Conservation (phyloP, 2,888 invertebrate species). For the Alitta virens region DNA sequence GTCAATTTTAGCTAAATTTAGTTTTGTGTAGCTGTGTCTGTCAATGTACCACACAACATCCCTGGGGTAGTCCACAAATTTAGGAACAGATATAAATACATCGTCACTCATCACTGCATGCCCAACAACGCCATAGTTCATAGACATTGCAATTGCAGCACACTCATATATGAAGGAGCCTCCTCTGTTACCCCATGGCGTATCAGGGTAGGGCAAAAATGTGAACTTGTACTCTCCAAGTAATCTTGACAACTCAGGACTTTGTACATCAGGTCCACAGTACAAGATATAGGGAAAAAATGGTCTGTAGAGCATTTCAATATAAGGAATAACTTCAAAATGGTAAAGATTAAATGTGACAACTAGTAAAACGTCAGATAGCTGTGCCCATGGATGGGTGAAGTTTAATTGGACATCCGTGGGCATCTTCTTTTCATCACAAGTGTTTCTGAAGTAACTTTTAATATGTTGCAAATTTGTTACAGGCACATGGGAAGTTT, state of each 20-base stretch:
- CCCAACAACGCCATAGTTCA: constrained; percentile 22
- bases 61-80: constrained; percentile 2
- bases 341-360: constrained; percentile 26
- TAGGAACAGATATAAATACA: constrained; percentile 15
- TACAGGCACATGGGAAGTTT: too few species aligned
- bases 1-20: too few species aligned
- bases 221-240: background rate
- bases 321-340: constrained; percentile 27
- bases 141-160: constrained; percentile 15
- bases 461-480: too few species aligned
- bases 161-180: constrained; percentile 30
- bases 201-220: constrained; percentile 12
- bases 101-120: constrained; percentile 29
- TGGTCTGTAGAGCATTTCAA: constrained; percentile 27
- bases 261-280: constrained; percentile 25
- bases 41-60: constrained; percentile 25
- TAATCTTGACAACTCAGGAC: too few species aligned
- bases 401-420: too few species aligned
- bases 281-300: constrained; percentile 30
- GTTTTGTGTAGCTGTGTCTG: too few species aligned
- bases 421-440: too few species aligned
- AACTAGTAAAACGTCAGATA: constrained; percentile 20
- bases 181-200: too few species aligned
- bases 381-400: constrained; percentile 12
- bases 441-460: too few species aligned